Evolutionary conservation across 2,113 vertebrate genomes (phyloP), one percentile per base, ranked within the genome.

Genomic region (Gambusia holbrooki): DNA sequence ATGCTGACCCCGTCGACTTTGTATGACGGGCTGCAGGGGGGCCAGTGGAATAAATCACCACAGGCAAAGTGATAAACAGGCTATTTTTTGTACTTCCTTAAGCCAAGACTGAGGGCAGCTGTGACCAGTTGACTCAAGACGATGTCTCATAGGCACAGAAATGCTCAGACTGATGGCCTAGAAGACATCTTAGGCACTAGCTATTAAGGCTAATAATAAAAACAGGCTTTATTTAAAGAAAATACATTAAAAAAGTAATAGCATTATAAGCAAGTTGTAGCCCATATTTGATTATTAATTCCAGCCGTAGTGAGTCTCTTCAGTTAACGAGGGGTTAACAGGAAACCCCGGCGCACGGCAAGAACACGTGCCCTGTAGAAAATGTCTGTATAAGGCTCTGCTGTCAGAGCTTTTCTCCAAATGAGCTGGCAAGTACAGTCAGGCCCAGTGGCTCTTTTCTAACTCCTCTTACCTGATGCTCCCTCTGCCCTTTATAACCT

Each of bases 341-440:
- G 93, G 93, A 94, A 94, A 87, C 80, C 45, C 33, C 76, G 79
- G 82, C 27, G 77, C 75, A 67, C 11, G 28, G 71, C 77, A 51
- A 64, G 77, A 83, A 70, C 81, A 88, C 79, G 80, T 28, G 63
- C 69, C 69, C 81, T 79, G 79, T 88, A 88, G 81, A 78, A 94
- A 91, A 93, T 94, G 91, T 92, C 94, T 95, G 88, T 94, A 94
- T 94, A 94, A 77, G 93, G 92, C 87, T 84, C 61, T 89, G 87
- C 82, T 92, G 79, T 77, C 30, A 79, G 87, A 92, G 85, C 84
- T 91, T 88, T 85, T 78, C 84, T 78, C 79, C 86, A 74, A 89
- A 87, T 73, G 76, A 82, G 81, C 84, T 80, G 85, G 90, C 93
- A 93, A 92, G 93, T 91, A 87, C 77, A 91, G 89, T 93, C 93